Conservation (phyloP, 1,140 invertebrate genomes). For the Drosophila sulfurigaster region DNA sequence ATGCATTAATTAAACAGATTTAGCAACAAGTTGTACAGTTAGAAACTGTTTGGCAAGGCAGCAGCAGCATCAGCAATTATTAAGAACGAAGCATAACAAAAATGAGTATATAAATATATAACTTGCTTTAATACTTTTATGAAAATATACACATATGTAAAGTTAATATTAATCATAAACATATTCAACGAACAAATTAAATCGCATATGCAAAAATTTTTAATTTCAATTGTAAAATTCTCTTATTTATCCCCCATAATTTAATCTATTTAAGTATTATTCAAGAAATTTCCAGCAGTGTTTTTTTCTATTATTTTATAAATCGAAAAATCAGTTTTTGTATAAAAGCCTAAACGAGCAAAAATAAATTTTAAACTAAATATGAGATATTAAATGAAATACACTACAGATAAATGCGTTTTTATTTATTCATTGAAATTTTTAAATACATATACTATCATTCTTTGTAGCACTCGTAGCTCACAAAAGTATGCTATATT, state of each 20-base stretch:
- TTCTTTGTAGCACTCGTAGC: too few relatives aligned
- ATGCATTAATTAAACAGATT: slow-evolving; percentile 30
- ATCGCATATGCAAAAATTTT: neutral
- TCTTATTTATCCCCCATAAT: slow-evolving; percentile 1
- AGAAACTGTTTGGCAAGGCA: slow-evolving; percentile 60
- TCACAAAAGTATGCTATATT: too few relatives aligned
- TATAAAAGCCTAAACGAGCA: slow-evolving; percentile 46
- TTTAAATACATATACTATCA: too few relatives aligned
- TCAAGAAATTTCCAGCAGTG: slow-evolving; percentile 15
- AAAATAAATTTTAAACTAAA: slow-evolving; percentile 46
- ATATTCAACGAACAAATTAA: slow-evolving; percentile 3
- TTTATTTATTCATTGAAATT: neutral
- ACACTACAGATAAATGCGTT: slow-evolving; percentile 1
- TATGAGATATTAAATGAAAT: slow-evolving; percentile 25
- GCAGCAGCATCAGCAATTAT: slow-evolving; percentile 11
- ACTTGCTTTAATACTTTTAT: slow-evolving; percentile 60
- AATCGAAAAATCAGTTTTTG: slow-evolving; percentile 26
- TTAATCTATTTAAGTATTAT: slow-evolving; percentile 40
- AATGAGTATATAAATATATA: slow-evolving; percentile 24
- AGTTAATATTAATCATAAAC: slow-evolving; percentile 28
- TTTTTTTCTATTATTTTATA: slow-evolving; percentile 22
- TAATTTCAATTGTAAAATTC: slow-evolving; percentile 11
- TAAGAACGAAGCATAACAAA: neutral
- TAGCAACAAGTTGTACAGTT: slow-evolving; percentile 57
- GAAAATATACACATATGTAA: slow-evolving; percentile 41